Percentiles rank a stretch among this genome's conserved stretches.
phyloP scores from a whole-genome alignment of 2,797 vertebrate genomes.

The Sarcoramphus papa region DNA sequence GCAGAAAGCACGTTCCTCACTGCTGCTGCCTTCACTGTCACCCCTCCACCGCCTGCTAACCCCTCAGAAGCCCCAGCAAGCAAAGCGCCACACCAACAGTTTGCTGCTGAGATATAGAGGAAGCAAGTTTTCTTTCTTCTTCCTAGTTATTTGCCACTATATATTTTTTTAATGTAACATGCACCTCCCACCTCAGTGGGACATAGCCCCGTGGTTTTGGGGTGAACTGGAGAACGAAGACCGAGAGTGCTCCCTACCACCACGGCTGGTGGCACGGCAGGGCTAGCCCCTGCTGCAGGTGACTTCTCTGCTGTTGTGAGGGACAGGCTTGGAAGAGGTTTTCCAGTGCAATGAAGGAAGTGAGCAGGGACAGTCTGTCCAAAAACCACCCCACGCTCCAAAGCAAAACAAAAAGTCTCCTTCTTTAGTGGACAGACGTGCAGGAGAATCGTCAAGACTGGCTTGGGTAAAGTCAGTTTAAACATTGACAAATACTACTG shows the following conservation, averaged over 20 bases:
- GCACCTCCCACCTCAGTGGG: background rate
- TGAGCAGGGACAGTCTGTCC: background rate
- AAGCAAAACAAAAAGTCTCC: background rate
- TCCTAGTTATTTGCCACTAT: background rate
- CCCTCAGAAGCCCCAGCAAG: background rate
- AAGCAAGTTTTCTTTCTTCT: background rate
- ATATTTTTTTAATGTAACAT: background rate
- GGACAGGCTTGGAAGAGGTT: background rate
- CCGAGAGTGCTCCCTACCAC: background rate
- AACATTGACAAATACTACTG: background rate
- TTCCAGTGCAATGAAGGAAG: background rate
- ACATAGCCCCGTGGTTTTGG: background rate
- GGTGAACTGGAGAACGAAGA: background rate
- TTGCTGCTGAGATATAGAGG: background rate
- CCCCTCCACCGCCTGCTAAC: fast-evolving
- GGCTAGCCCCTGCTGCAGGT: fast-evolving
- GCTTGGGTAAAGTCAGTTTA: background rate
- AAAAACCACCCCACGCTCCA: fast-evolving
- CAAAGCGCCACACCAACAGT: background rate
- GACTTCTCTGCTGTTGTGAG: background rate
- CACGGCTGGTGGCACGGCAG: fast-evolving
- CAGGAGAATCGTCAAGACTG: background rate
- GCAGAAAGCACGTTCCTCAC: background rate
- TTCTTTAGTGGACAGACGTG: background rate
- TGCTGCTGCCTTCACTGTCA: background rate